Percentiles rank a stretch among this genome's conserved stretches.
phyloP scores from a whole-genome alignment of 2,888 invertebrate species.

The Mythimna pallens region DNA sequence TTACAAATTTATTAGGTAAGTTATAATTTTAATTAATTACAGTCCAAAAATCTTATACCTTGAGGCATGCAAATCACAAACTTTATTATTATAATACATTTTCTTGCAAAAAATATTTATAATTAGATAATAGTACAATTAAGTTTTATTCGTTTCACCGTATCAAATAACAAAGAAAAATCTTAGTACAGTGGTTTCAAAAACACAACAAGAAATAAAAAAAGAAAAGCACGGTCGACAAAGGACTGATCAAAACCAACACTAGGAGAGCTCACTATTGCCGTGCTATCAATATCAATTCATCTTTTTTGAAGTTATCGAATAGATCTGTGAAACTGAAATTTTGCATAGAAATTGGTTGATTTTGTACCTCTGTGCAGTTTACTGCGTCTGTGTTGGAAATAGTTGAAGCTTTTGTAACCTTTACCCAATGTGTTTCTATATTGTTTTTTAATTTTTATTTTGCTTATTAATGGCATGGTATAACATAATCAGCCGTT shows the following conservation, averaged over 20 bases:
- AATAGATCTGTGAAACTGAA: slow-evolving; percentile 24
- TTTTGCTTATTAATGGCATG: too few species aligned
- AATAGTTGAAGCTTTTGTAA: background rate
- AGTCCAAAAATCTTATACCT: too few species aligned
- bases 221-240: slow-evolving; percentile 3
- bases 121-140: too few species aligned
- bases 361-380: slow-evolving; percentile 19
- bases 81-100: too few species aligned
- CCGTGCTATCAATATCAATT: slow-evolving; percentile 33
- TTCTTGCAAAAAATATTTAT: too few species aligned
- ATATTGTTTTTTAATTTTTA: background rate
- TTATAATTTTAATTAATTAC: too few species aligned
- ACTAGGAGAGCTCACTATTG: background rate
- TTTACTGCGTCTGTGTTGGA: background rate
- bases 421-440: too few species aligned
- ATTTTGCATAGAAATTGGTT: slow-evolving; percentile 42
- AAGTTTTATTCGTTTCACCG: too few species aligned
- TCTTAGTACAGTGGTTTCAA: background rate
- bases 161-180: too few species aligned
- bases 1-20: too few species aligned
- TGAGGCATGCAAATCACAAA: too few species aligned
- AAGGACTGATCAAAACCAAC: slow-evolving; percentile 26
- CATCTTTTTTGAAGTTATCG: slow-evolving; percentile 25
- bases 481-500: too few species aligned
- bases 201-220: slow-evolving; percentile 20